Evolutionary conservation across 2,113 vertebrate species (phyloP), one percentile per base, ranked within the genome.

Genomic region (Ellobius talpinus): DNA sequence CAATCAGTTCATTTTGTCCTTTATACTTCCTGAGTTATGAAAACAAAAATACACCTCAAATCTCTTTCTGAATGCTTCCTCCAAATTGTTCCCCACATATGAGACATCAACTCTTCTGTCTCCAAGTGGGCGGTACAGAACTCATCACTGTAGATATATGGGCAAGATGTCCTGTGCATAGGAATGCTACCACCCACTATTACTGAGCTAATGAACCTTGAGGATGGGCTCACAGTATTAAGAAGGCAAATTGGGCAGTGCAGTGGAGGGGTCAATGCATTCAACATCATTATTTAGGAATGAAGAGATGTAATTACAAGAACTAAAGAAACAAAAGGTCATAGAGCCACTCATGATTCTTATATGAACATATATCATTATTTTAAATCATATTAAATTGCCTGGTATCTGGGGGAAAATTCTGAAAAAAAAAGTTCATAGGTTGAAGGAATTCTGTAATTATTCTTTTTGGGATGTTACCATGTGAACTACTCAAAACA

Each of bases 381-480:
- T 81, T 94, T 94, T 77, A 24, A 73, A 70, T 58, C 47, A 92
- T 70, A 72, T 39, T 77, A 45, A 90, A 66, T 65, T 21, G 68
- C 39, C 29, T 74, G 47, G 74, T 45, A 74, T n/a, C 61, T 93
- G 63, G 17, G 52, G 72, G 78, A 72, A 16, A 39, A 77, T 82
- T 39, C 66, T 94, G 50, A 77, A 55, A 39, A 39, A 81, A 91
- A 6, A 58, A 55, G n/a, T n/a, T 33, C 0, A 29, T 47, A 42
- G 50, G 82, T 95, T 77, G 42, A 93, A 91, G 63, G 74, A 90
- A 78, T 93, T 13, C 5, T 92, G n/a, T 17, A 74, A 31, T 72
- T 91, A 14, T 95, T 94, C 72, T 58, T 89, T 93, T 78, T 14
- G 58, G 47, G 61, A 84, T 10, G 72, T 94, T 91, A 70, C 21